Percentiles rank a stretch among this genome's conserved stretches.
Conservation (phyloP, 2,113 vertebrate genomes). For the Eulemur macaco region DNA sequence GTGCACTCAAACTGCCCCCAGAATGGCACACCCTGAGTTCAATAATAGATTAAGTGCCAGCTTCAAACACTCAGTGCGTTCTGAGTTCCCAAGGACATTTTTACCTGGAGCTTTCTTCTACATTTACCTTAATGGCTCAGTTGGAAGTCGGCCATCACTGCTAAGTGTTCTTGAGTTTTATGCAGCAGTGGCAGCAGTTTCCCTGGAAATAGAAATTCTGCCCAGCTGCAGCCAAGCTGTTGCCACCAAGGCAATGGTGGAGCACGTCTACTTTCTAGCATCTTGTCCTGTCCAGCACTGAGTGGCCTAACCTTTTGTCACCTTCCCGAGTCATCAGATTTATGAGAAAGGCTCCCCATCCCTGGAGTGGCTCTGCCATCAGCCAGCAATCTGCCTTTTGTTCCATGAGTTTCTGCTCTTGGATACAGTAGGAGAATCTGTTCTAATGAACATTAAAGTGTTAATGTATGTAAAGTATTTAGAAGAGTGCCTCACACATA, state of each 20-base stretch:
- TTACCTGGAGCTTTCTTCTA: neutral
- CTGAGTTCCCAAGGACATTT: slow-evolving; percentile 18
- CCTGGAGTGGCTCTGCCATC: neutral
- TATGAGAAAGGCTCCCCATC: neutral
- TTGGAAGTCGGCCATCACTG: slow-evolving; percentile 59
- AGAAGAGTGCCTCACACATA: neutral
- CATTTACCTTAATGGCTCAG: slow-evolving; percentile 59
- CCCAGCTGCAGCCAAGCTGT: neutral
- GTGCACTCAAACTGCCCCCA: neutral
- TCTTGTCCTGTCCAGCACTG: neutral
- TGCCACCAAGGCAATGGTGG: neutral
- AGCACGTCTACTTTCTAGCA: slow-evolving; percentile 54
- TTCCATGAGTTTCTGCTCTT: neutral
- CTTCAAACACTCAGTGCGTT: neutral
- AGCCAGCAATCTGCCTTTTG: neutral
- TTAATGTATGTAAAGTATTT: neutral
- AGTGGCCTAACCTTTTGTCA: neutral
- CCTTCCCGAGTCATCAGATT: neutral
- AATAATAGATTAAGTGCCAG: slow-evolving; percentile 39
- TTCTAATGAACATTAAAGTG: neutral
- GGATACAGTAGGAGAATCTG: neutral
- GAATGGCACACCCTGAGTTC: neutral
- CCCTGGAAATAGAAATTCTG: slow-evolving; percentile 41
- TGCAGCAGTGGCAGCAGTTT: neutral
- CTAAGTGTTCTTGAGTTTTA: slow-evolving; percentile 33